These are phyloP conservation scores for Bradypodion ventrale DNA, from an alignment of 2,797 vertebrate genomes.

Conservation along the genomic window DNA sequence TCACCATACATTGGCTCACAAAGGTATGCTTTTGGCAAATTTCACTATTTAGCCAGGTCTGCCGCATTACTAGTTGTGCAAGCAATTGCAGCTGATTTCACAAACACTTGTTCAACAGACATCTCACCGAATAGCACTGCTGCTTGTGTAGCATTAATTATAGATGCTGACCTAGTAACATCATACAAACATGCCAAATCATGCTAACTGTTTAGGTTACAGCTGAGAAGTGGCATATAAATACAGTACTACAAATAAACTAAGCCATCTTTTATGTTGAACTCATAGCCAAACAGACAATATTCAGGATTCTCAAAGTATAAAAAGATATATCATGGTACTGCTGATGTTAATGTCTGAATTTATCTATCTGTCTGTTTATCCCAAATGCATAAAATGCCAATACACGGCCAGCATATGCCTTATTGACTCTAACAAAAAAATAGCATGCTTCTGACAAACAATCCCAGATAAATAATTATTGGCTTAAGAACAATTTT, in stretches of 20 bases:
- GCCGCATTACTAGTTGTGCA: too few relatives aligned
- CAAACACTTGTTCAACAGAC: too few relatives aligned
- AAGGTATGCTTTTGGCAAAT: background rate
- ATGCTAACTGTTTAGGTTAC: background rate
- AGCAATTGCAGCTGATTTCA: too few relatives aligned
- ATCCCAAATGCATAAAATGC: background rate
- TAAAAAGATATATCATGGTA: background rate
- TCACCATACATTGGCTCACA: background rate
- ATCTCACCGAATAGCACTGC: too few relatives aligned
- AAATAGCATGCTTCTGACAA: background rate
- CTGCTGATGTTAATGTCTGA: background rate
- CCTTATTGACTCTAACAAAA: background rate
- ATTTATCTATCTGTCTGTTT: background rate
- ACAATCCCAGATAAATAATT: background rate
- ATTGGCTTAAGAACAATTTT: background rate
- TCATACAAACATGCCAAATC: background rate
- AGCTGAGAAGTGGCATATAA: background rate
- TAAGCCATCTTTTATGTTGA: background rate
- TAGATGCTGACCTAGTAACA: background rate
- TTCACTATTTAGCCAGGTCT: too few relatives aligned
- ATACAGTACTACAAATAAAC: background rate
- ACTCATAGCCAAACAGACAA: background rate
- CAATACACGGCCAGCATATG: background rate
- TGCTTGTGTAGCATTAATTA: background rate
- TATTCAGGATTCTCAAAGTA: background rate